Evolutionary conservation across 2,797 vertebrate genomes (phyloP).

Genomic region (Acanthurus lineatus): DNA sequence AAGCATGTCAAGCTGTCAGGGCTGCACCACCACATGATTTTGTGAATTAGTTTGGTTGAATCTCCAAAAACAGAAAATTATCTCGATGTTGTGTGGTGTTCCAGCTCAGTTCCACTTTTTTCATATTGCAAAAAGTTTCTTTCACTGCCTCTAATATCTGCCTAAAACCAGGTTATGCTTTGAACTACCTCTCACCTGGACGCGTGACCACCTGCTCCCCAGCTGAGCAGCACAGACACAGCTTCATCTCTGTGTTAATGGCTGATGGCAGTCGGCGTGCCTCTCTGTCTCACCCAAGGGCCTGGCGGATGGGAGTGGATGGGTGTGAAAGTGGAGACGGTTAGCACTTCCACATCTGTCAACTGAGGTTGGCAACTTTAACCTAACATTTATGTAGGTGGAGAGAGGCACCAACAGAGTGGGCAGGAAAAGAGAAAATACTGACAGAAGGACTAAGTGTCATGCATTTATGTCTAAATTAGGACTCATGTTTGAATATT

Average conservation of each 20-base stretch:
- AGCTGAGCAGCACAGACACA: constrained; percentile 13
- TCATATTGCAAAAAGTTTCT: neutral
- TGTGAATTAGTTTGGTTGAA: constrained; percentile 34
- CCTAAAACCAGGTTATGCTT: constrained; percentile 8
- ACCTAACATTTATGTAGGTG: constrained; percentile 36
- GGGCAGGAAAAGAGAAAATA: neutral
- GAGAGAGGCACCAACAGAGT: constrained; percentile 17
- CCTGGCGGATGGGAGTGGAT: constrained; percentile 22
- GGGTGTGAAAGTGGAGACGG: constrained; percentile 58
- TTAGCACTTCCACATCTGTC: constrained; percentile 67
- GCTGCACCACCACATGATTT: constrained; percentile 27
- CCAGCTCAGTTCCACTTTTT: constrained; percentile 21
- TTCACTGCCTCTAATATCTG: neutral
- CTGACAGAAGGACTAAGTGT: neutral
- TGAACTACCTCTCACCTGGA: constrained; percentile 45
- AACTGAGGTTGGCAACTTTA: constrained; percentile 36
- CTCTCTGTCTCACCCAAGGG: constrained; percentile 26
- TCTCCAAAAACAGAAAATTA: too few relatives aligned
- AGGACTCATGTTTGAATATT: neutral
- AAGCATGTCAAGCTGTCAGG: constrained; percentile 16
- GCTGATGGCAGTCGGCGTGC: constrained; percentile 29
- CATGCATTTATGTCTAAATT: neutral
- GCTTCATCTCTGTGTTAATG: constrained; percentile 31
- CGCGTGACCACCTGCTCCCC: constrained; percentile 42
- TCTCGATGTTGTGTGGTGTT: neutral